phyloP scores from a whole-genome alignment of 1,140 invertebrate genomes.

The Drosophila eugracilis region DNA sequence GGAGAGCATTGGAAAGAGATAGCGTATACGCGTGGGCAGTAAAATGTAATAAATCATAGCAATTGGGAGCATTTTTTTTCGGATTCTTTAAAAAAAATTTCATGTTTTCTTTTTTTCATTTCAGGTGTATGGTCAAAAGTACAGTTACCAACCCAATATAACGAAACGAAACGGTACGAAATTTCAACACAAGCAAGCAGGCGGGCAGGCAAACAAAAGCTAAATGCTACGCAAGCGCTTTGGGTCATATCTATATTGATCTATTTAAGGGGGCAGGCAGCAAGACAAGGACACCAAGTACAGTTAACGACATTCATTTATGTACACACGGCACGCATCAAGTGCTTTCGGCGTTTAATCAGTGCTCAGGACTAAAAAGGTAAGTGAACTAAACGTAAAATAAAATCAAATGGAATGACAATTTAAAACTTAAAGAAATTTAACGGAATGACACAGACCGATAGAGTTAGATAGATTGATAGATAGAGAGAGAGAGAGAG shows the following conservation, averaged over 20 bases:
- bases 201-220: constrained; percentile 38
- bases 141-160: constrained; percentile 32
- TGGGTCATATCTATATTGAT: background rate
- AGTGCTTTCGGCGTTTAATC: constrained; percentile 3
- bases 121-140: constrained; percentile 14
- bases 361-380: constrained; percentile 25
- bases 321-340: constrained; percentile 33
- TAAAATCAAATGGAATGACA: constrained; percentile 45
- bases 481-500: constrained; percentile 2
- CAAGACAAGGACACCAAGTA: constrained; percentile 33
- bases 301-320: constrained; percentile 32
- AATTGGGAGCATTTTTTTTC: constrained; percentile 1
- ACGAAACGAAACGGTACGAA: constrained; percentile 24
- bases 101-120: constrained; percentile 8
- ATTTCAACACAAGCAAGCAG: constrained; percentile 36
- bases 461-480: constrained; percentile 13
- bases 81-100: constrained; percentile 13
- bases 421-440: constrained; percentile 17
- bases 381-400: constrained; percentile 15
- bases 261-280: constrained; percentile 25
- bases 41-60: constrained; percentile 28
- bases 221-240: constrained; percentile 50
- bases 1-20: constrained; percentile 31
- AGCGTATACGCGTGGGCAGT: constrained; percentile 25
- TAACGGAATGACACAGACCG: constrained; percentile 18